Evolutionary conservation across 1,140 invertebrate species (phyloP), one percentile per base, ranked within the genome.

Genomic region (Drosophila tani): DNA sequence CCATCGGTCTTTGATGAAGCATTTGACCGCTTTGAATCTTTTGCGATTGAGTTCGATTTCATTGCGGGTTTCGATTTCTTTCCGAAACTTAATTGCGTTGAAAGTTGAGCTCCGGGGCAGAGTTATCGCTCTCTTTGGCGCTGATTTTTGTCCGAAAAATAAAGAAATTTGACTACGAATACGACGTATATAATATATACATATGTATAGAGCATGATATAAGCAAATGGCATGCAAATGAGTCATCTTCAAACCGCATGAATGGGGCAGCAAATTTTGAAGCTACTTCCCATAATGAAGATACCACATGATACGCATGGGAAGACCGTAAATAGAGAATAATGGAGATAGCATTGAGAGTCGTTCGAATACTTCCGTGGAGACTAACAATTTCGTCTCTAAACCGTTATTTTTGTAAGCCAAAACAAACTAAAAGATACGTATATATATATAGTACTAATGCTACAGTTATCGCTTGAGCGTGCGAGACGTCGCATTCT

Each of bases 201-300:
- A 11, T 35, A 45, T 14, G 40, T 43, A 56, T 47, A 46, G 53
- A 32, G n/a, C 29, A 27, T 83, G 60, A 64, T 81, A 82, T 79
- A 82, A 75, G 67, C 71, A 77, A 77, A 87, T 80, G 59, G 66
- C 65, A 88, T 83, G 84, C 76, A 83, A 87, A 88, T 87, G 83
- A 87, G 68, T 87, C 83, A 87, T 87, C 24, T 43, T 41, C 21
- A 45, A 68, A 50, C 51, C 12, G 45, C 24, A 60, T 73, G 51
- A 78, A 74, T 74, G 66, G 62, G 66, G 62, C 24, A 64, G 57
- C 29, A 56, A 66, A 71, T 71, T 63, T 81, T 19, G 47, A 43
- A 60, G 57, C 29, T 32, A 43, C 32, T 46, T 40, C n/a, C 32
- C 40, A 70, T 68, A 55, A 68, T 70, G 29, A 68, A 55, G 32